Evolutionary conservation across 2,797 vertebrate genomes (phyloP), one percentile per base, ranked within the genome.

Genomic region (Antennarius maculatus): DNA sequence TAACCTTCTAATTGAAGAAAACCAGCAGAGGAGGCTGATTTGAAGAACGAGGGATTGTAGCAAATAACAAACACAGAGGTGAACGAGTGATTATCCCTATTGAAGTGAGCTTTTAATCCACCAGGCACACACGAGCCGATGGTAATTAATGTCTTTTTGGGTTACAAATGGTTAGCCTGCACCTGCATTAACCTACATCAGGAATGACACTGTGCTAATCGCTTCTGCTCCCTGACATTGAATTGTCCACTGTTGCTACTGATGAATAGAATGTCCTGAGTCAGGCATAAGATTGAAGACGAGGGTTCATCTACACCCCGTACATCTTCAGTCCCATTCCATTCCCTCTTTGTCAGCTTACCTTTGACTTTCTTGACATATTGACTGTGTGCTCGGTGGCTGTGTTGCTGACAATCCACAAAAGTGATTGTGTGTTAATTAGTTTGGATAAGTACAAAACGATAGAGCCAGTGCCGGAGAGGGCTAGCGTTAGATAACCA

Each of bases 91-190:
- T 68, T 59, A 76, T 66, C 48, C 39, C 41, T 9, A 37, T 15
- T 75, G 47, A 72, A 61, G 53, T 8, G 23, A 18, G 27, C 68
- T 54, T 61, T 60, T 37, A 78, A 65, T 52, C 37, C 27, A 41
- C 29, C 51, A 63, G 3, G 1, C 62, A 50, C 7, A 31, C 61
- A 60, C 27, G 63, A 15, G 41, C 60, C 42, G 11, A 57, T 48
- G 72, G 76, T 86, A 75, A 90, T 90, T 78, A 82, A 86, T 90
- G 84, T 83, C 58, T 50, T 67, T 88, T 86, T 82, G 77, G 76
- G 61, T 70, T 85, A 77, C 72, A 87, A 87, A 85, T 78, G 61
- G 59, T 71, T 57, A 65, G 28, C 60, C 74, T 47, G 85, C 70
- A 84, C 72, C 54, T 65, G 62, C 66, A 84, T 86, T 88, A 86